phyloP scores from a whole-genome alignment of 2,797 vertebrate species.

The Melopsittacus undulatus region DNA sequence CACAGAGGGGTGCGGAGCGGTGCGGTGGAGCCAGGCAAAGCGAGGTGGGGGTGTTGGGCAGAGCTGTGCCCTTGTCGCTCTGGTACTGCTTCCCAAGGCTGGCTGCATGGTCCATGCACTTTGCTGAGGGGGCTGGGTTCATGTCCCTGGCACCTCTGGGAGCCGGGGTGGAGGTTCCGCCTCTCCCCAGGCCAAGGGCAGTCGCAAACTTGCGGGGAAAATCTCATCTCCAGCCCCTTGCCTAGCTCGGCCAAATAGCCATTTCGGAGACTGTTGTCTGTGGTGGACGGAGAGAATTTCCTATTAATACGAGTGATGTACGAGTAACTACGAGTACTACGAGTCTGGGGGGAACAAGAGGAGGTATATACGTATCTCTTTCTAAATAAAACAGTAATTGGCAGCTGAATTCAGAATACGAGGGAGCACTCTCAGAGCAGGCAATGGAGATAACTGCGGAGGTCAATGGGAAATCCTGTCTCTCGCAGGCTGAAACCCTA shows the following conservation, averaged over 20 bases:
- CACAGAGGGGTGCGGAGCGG: not conserved
- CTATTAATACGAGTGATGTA: not conserved
- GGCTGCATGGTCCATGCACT: not conserved
- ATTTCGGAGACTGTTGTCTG: not conserved
- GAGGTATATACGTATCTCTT: not conserved
- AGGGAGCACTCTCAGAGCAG: not conserved
- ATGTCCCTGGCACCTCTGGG: not conserved
- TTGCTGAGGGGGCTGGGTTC: not conserved
- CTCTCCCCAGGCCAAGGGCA: not conserved
- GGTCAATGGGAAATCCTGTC: not conserved
- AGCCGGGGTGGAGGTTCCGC: not conserved
- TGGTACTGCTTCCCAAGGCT: not conserved
- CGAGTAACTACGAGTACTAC: not conserved
- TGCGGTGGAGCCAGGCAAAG: not conserved
- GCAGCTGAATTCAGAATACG: not conserved
- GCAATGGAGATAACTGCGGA: not conserved
- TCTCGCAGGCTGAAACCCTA: not conserved
- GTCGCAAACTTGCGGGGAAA: not conserved
- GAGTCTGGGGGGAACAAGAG: not conserved
- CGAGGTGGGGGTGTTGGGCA: not conserved
- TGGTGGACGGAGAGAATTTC: not conserved
- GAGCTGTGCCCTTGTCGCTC: not conserved
- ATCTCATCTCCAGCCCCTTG: not conserved
- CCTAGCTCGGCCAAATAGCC: not conserved
- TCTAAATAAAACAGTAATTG: not conserved